A percentile compares a stretch with the other conserved stretches of the same genome.
phyloP scores from a whole-genome alignment of 1,140 invertebrate genomes.

The Cecropterus lyciades region DNA sequence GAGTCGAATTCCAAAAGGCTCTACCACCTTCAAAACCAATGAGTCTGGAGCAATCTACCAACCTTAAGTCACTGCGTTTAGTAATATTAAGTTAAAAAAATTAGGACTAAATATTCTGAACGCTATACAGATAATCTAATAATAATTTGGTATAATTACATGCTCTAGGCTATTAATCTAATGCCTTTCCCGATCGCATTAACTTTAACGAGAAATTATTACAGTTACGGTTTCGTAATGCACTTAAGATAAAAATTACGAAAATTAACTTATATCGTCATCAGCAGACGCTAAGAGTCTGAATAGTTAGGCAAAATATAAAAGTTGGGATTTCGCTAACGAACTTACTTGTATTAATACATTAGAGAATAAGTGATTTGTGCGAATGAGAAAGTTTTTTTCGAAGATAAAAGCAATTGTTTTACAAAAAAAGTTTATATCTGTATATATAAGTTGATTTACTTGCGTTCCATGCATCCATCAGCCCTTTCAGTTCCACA shows the following conservation, averaged over 20 bases:
- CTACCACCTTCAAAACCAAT: no score
- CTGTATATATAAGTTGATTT: no score
- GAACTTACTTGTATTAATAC: not conserved
- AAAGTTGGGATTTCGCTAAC: not conserved
- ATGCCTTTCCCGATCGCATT: slow-evolving; percentile 12
- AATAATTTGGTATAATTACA: not conserved
- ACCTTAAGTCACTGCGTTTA: no score
- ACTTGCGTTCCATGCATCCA: no score
- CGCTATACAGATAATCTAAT: not conserved
- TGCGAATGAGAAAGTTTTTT: not conserved
- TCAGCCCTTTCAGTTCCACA: no score
- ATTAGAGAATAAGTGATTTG: not conserved
- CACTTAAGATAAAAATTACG: not conserved
- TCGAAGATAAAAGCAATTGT: no score
- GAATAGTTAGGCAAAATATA: no score
- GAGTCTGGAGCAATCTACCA: no score
- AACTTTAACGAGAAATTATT: slow-evolving; percentile 35
- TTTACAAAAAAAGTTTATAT: no score
- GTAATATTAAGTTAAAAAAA: no score
- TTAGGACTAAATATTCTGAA: not conserved
- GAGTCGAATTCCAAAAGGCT: no score
- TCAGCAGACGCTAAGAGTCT: not conserved
- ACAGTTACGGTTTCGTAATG: slow-evolving; percentile 14
- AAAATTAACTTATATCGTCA: not conserved
- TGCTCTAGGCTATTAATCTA: slow-evolving; percentile 1